Evolutionary conservation across 2,888 invertebrate genomes (phyloP), one percentile per base, ranked within the genome.

Genomic region (Tenthredo mesomela): DNA sequence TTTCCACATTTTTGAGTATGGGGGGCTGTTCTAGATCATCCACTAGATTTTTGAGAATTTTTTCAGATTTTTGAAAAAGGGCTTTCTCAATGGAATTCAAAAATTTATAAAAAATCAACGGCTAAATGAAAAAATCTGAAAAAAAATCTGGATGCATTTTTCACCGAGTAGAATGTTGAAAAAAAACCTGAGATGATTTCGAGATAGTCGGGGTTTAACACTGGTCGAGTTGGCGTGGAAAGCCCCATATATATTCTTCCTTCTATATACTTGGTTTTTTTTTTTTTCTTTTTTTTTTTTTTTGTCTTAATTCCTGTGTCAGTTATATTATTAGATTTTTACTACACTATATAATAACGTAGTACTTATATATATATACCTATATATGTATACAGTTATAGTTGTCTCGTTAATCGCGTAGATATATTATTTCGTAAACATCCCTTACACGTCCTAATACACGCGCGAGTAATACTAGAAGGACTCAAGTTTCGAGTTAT

Each of bases 361-460:
- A 61, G 7, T n/a, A n/a, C n/a, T n/a, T n/a, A 10, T 61, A 61
- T 7, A 10, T 61, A 61, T 61, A 10, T 37, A 37, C 0, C 2
- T 33, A 33, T 33, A 1, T 9, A 18, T 21, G 29, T 40, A 40
- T 73, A 33, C 3, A 2, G 12, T 15, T 15, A 15, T 21, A 73
- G 43, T 50, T 33, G 77, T 25, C 77, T 47, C 77, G 29, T 77
- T 21, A 50, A 77, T 50, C 77, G 47, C 25, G 21, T 37, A 33
- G 77, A 77, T 50, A 54, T 61, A 61, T 43, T 33, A 80, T 80
- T 80, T 80, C 67, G 82, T 82, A 82, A 82, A 82, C 82, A 82
- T 82, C 82, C 82, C 47, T 82, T 70, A 29, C 75, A 4, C 47
- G 9, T n/a, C 25, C 25, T 21, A n/a, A n/a, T 2, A 2, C 29